phyloP scores from a whole-genome alignment of 2,888 invertebrate species.

The Flexamia atlantica region DNA sequence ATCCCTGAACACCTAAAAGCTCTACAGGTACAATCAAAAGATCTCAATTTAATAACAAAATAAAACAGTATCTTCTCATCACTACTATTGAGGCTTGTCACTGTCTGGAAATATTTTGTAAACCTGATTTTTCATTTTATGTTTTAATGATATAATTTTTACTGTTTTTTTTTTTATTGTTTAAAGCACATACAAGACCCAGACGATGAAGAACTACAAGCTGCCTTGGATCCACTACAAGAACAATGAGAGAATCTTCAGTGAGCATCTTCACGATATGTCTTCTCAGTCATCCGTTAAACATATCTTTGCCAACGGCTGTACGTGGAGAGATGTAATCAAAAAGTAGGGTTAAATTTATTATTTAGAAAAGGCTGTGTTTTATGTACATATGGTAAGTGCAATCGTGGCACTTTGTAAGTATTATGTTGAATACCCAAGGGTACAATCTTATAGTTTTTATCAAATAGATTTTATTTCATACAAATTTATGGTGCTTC shows the following conservation, averaged over 20 bases:
- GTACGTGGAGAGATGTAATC: background rate
- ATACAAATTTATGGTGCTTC: no score
- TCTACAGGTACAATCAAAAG: constrained; percentile 58
- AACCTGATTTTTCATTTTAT: no score
- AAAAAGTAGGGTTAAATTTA: background rate
- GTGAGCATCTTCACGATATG: background rate
- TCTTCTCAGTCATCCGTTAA: background rate
- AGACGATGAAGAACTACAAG: constrained; percentile 56
- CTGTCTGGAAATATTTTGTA: no score
- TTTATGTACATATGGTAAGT: background rate
- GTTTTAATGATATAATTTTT: no score
- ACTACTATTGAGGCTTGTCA: no score
- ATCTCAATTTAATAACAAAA: no score
- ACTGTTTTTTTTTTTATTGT: background rate
- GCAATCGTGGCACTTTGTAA: no score
- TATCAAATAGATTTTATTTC: no score
- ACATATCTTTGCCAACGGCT: background rate
- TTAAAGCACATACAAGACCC: constrained; percentile 52
- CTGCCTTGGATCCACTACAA: constrained; percentile 45
- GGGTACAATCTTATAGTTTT: no score
- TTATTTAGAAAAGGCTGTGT: constrained; percentile 7
- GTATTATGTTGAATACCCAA: no score
- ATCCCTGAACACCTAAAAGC: constrained; percentile 59
- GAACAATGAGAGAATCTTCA: constrained; percentile 5
- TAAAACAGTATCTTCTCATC: no score